Evolutionary conservation across 2,888 invertebrate species (phyloP).

Genomic region (Sarcophaga carnaria): DNA sequence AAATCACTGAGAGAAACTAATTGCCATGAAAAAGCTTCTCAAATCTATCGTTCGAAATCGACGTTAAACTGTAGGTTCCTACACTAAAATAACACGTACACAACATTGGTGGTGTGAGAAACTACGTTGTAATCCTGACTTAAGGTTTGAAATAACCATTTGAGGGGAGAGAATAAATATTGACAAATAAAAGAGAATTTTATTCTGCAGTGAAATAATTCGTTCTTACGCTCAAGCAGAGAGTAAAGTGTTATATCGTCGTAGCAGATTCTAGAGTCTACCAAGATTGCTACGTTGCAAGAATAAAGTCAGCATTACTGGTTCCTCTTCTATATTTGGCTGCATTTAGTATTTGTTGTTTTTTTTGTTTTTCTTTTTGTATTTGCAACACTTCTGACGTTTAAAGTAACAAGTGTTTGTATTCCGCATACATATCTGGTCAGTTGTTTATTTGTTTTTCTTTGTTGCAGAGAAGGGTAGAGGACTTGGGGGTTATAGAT

Average conservation of each 20-base stretch:
- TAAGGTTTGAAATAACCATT: too few species aligned
- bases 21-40: too few species aligned
- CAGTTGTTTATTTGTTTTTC: constrained; percentile 15
- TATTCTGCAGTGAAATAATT: too few species aligned
- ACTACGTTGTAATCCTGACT: too few species aligned
- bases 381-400: constrained; percentile 47
- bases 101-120: too few species aligned
- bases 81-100: too few species aligned
- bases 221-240: neutral
- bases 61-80: too few species aligned
- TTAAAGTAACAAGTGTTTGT: constrained; percentile 32
- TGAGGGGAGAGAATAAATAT: too few species aligned
- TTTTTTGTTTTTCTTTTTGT: constrained; percentile 14
- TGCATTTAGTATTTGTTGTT: neutral
- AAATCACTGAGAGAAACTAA: too few species aligned
- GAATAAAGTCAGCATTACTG: constrained; percentile 16
- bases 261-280: neutral
- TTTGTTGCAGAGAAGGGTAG: neutral
- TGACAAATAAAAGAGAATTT: too few species aligned
- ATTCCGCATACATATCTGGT: constrained; percentile 14
- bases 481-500: neutral
- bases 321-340: neutral
- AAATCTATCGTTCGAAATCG: too few species aligned
- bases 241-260: neutral
- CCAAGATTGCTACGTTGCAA: constrained; percentile 20